phyloP scores from a whole-genome alignment of 1,140 invertebrate genomes.

The Nautilus pompilius region DNA sequence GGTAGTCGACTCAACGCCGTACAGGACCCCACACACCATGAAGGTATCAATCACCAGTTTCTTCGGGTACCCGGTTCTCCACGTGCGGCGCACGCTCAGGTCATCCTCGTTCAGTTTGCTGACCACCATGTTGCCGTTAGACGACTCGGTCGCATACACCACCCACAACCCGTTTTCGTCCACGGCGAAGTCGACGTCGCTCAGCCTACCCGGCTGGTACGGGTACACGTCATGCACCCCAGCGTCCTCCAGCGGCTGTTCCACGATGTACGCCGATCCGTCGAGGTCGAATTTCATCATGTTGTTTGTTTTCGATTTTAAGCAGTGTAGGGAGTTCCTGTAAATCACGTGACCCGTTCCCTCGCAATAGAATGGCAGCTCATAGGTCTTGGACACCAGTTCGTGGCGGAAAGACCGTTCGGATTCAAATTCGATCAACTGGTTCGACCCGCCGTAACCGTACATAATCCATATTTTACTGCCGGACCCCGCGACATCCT shows the following conservation, averaged over 20 bases:
- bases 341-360: slow-evolving; percentile 44
- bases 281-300: slow-evolving; percentile 40
- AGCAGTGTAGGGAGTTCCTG: slow-evolving; percentile 34
- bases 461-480: slow-evolving; percentile 17
- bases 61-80: slow-evolving; percentile 39
- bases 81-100: slow-evolving; percentile 32
- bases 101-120: slow-evolving; percentile 32
- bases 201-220: slow-evolving; percentile 32
- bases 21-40: slow-evolving; percentile 46
- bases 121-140: slow-evolving; percentile 40
- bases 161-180: slow-evolving; percentile 47
- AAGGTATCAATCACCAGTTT: slow-evolving; percentile 38
- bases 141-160: slow-evolving; percentile 33
- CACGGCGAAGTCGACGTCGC: slow-evolving; percentile 44
- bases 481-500: slow-evolving; percentile 2
- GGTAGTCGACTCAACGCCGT: slow-evolving; percentile 34
- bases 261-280: slow-evolving; percentile 20
- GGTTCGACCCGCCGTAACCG: slow-evolving; percentile 1
- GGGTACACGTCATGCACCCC: slow-evolving; percentile 35
- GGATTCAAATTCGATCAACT: slow-evolving; percentile 17
- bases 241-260: slow-evolving; percentile 24
- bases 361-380: slow-evolving; percentile 39
- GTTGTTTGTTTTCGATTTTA: slow-evolving; percentile 32
- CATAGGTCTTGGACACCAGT: slow-evolving; percentile 14
- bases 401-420: slow-evolving; percentile 16